Conservation (phyloP, 1,140 invertebrate genomes). For the Zaprionus lachaisei region DNA sequence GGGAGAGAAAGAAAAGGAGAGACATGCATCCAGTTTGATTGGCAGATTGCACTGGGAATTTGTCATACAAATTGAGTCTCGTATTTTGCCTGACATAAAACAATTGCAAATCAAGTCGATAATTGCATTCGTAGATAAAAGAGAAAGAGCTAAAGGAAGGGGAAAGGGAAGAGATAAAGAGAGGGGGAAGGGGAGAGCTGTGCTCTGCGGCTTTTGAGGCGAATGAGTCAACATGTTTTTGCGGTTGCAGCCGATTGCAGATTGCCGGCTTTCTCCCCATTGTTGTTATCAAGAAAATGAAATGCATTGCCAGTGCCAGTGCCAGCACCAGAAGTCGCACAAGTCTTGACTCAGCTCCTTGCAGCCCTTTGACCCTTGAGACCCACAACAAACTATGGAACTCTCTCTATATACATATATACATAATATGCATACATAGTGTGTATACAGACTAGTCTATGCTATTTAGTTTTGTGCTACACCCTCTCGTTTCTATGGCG, state of each 20-base stretch:
- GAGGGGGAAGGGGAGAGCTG: background rate
- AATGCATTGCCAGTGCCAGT: background rate
- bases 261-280: constrained; percentile 41
- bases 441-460: background rate
- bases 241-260: background rate
- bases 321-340: constrained; percentile 13
- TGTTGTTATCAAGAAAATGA: constrained; percentile 33
- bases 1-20: background rate
- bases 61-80: constrained; percentile 41
- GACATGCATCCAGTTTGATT: constrained; percentile 27
- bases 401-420: background rate
- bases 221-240: constrained; percentile 26
- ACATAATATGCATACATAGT: background rate
- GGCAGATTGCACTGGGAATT: constrained; percentile 23
- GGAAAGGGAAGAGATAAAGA: too few species aligned
- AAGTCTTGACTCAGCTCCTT: constrained; percentile 15
- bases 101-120: constrained; percentile 29
- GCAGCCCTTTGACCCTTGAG: constrained; percentile 16
- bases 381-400: background rate
- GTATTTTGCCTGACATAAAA: constrained; percentile 24
- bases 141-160: background rate
- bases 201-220: constrained; percentile 22
- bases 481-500: background rate
- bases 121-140: constrained; percentile 6
- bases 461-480: background rate